Conservation (phyloP, 2,797 vertebrate species). For the Diceros bicornis region DNA sequence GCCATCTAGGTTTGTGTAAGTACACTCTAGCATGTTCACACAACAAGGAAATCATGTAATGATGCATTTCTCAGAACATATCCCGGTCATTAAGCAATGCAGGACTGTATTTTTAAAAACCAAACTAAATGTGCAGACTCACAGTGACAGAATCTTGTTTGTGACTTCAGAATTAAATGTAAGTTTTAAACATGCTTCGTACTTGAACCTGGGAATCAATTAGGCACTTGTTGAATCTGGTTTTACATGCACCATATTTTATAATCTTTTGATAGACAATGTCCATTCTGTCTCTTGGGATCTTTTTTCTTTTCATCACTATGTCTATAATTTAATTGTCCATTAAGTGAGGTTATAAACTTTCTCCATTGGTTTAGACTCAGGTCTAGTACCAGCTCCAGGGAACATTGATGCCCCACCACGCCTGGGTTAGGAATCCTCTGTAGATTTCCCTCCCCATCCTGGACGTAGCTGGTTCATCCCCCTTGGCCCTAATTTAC, state of each 20-base stretch:
- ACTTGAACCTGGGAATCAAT: neutral
- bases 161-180: neutral
- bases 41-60: too few species aligned
- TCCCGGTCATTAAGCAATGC: too few species aligned
- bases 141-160: neutral
- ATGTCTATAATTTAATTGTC: neutral
- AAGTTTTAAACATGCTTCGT: neutral
- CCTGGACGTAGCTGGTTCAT: neutral
- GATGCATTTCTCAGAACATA: too few species aligned
- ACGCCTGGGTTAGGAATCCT: neutral
- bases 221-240: too few species aligned
- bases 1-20: too few species aligned
- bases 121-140: neutral
- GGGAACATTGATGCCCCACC: neutral
- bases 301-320: neutral
- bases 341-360: neutral
- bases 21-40: too few species aligned
- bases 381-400: too few species aligned
- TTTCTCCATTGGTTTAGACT: neutral
- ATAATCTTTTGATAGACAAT: neutral
- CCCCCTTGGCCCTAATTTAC: neutral
- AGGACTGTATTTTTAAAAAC: neutral
- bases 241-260: neutral
- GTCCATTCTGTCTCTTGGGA: accelerated
- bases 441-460: neutral